phyloP scores from a whole-genome alignment of 2,113 vertebrate species.

The Apodemus sylvaticus region DNA sequence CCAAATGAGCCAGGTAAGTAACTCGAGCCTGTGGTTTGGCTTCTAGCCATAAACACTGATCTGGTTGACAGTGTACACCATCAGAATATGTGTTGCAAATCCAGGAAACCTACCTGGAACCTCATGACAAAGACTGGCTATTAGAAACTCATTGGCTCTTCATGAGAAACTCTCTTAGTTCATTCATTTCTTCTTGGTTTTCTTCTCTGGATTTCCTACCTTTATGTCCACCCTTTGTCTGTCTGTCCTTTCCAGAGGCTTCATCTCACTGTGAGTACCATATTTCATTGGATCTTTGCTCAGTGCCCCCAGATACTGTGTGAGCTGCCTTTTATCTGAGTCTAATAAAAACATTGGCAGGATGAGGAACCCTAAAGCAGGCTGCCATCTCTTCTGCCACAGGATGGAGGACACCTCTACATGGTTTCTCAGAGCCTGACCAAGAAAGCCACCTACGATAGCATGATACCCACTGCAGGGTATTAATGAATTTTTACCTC shows the following conservation, averaged over 20 bases:
- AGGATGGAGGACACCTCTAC: neutral
- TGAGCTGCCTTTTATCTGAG: fast-evolving
- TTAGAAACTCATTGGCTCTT: neutral
- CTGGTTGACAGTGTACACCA: fast-evolving
- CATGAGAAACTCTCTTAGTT: neutral
- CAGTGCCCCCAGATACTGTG: too few relatives aligned
- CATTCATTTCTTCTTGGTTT: neutral
- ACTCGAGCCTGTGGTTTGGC: fast-evolving
- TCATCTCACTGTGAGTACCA: neutral
- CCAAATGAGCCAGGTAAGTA: neutral
- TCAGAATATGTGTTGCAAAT: fast-evolving
- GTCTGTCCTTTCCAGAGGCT: fast-evolving
- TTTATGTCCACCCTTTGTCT: too few relatives aligned
- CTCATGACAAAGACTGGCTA: fast-evolving
- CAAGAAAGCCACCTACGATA: too few relatives aligned
- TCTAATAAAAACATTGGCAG: too few relatives aligned
- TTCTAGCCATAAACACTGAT: neutral
- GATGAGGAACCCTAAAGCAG: fast-evolving
- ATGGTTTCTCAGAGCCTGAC: neutral
- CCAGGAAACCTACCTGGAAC: neutral
- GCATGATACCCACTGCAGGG: too few relatives aligned
- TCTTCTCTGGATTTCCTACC: neutral
- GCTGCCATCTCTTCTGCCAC: neutral
- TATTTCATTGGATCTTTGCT: neutral
- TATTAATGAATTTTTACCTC: neutral